A percentile compares a stretch with the other conserved stretches of the same genome.
Evolutionary conservation across 2,888 invertebrate genomes (phyloP).

Genomic region (Lutraria lutraria): DNA sequence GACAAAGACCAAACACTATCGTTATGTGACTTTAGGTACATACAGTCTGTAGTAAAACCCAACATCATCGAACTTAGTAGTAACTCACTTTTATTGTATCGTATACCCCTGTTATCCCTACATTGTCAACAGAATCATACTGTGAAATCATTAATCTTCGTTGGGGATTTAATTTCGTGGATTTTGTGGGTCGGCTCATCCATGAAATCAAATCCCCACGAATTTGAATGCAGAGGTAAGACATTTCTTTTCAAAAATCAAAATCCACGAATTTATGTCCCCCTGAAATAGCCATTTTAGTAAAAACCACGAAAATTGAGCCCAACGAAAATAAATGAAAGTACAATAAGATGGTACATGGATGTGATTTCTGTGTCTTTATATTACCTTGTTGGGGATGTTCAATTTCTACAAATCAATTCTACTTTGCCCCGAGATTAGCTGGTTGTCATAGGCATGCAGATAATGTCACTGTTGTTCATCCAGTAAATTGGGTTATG

Average conservation of each 20-base stretch:
- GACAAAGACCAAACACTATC: constrained; percentile 42
- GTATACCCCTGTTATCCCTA: constrained; percentile 39
- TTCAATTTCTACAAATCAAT: constrained; percentile 47
- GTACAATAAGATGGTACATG: constrained; percentile 46
- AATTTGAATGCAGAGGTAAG: too few species aligned
- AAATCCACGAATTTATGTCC: too few species aligned
- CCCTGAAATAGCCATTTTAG: too few species aligned
- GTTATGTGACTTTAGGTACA: constrained; percentile 47
- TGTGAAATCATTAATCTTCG: too few species aligned
- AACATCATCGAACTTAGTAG: constrained; percentile 43
- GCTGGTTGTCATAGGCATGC: constrained; percentile 21
- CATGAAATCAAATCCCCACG: too few species aligned
- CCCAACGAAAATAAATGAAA: too few species aligned
- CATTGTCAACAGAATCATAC: constrained; percentile 31
- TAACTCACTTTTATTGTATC: constrained; percentile 49
- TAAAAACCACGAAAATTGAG: too few species aligned
- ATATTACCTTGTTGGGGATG: constrained; percentile 54
- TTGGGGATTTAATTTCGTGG: too few species aligned
- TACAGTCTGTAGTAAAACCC: constrained; percentile 44
- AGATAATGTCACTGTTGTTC: constrained; percentile 31
- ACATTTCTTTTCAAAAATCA: too few species aligned
- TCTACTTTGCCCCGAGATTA: constrained; percentile 48
- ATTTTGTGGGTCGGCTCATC: too few species aligned
- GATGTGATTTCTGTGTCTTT: constrained; percentile 60
- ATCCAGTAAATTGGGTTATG: constrained; percentile 56